Evolutionary conservation across 2,888 invertebrate species (phyloP).

Genomic region (Aproaerema taeniolella): DNA sequence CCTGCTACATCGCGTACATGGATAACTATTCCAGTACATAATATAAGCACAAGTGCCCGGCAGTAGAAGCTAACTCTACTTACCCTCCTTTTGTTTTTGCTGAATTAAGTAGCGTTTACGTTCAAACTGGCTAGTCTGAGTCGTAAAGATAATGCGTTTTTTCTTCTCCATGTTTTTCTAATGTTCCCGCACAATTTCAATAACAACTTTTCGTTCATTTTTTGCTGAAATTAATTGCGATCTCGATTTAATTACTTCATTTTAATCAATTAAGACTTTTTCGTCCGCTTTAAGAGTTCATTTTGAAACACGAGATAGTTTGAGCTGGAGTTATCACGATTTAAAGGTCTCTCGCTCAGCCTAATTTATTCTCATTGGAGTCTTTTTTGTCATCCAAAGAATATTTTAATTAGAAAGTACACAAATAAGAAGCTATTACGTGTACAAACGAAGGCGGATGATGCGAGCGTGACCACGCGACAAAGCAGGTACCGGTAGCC

Average conservation of each 20-base stretch:
- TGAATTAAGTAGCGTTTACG: slow-evolving; percentile 51
- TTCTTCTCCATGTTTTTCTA: slow-evolving; percentile 30
- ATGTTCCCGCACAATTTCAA: slow-evolving; percentile 3
- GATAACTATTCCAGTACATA: slow-evolving; percentile 29
- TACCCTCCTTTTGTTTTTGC: slow-evolving; percentile 54
- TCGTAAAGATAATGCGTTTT: slow-evolving; percentile 38
- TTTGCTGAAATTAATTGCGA: slow-evolving; percentile 7
- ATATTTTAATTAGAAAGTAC: slow-evolving; percentile 64
- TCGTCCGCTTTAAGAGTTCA: too few relatives aligned
- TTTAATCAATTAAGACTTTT: not conserved
- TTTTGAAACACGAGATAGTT: slow-evolving; percentile 1
- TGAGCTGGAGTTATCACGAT: slow-evolving; percentile 2
- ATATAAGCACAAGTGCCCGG: slow-evolving; percentile 36
- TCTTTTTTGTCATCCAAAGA: slow-evolving; percentile 40
- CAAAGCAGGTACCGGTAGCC: slow-evolving; percentile 45
- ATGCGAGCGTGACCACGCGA: slow-evolving; percentile 55
- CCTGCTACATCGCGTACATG: slow-evolving; percentile 17
- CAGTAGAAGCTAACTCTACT: slow-evolving; percentile 38
- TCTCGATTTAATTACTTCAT: slow-evolving; percentile 6
- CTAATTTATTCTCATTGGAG: slow-evolving; percentile 50
- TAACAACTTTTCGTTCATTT: slow-evolving; percentile 7
- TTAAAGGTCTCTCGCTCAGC: slow-evolving; percentile 32
- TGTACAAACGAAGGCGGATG: slow-evolving; percentile 39
- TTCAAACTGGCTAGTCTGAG: slow-evolving; percentile 47
- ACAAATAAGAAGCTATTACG: slow-evolving; percentile 58